A percentile compares a stretch with the other conserved stretches of the same genome.
phyloP scores from a whole-genome alignment of 1,140 invertebrate species.

The Leptopilina boulardi region DNA sequence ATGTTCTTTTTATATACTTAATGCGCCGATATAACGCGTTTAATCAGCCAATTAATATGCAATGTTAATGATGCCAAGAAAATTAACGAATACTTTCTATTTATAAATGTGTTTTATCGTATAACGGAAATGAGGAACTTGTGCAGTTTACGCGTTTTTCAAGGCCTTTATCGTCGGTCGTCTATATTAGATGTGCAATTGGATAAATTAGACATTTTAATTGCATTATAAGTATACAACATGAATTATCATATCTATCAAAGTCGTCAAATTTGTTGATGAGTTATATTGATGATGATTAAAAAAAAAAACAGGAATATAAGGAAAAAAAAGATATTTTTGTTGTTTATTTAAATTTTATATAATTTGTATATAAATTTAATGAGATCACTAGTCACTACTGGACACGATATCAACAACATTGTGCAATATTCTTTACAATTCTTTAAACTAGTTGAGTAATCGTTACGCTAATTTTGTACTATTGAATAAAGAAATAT shows the following conservation, averaged over 20 bases:
- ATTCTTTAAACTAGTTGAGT: too few relatives aligned
- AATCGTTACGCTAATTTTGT: too few relatives aligned
- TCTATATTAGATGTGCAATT: background rate
- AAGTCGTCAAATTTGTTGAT: background rate
- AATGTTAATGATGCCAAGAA: conserved; percentile 20
- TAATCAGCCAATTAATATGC: conserved; percentile 28
- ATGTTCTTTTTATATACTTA: background rate
- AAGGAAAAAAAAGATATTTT: background rate
- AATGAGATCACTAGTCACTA: too few relatives aligned
- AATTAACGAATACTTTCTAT: conserved; percentile 21
- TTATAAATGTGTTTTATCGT: conserved; percentile 16
- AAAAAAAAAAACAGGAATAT: too few relatives aligned
- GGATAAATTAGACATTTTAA: conserved; percentile 22
- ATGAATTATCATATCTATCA: background rate
- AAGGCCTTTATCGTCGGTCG: background rate
- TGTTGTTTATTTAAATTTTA: too few relatives aligned
- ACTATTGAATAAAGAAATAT: too few relatives aligned
- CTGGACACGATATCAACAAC: too few relatives aligned
- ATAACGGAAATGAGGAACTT: conserved; percentile 27
- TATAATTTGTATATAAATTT: too few relatives aligned
- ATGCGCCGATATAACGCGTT: background rate
- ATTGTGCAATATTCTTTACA: too few relatives aligned
- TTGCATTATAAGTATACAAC: conserved; percentile 14
- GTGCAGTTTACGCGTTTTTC: conserved; percentile 17
- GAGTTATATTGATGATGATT: too few relatives aligned